phyloP scores from a whole-genome alignment of 2,888 invertebrate genomes.

The Pristionchus japonicus region DNA sequence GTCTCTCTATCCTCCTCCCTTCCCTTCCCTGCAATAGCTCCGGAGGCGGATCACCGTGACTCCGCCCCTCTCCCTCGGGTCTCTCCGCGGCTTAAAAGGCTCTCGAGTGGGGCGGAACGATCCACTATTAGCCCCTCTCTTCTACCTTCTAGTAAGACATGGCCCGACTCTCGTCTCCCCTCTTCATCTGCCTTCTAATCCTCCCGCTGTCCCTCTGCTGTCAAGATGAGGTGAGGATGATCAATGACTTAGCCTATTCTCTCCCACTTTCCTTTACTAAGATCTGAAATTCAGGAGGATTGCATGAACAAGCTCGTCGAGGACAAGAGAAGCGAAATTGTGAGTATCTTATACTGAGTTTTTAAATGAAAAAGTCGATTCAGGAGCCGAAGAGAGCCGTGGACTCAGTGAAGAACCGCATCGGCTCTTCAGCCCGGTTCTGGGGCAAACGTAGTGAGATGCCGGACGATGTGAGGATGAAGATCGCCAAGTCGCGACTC shows the following conservation, averaged over 20 bases:
- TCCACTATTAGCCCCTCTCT: conserved; percentile 26
- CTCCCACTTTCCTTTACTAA: background rate
- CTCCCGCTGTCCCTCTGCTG: background rate
- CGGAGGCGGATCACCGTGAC: conserved; percentile 15
- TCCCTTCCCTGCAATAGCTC: background rate
- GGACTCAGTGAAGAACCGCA: background rate
- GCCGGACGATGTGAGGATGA: background rate
- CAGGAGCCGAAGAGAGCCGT: background rate
- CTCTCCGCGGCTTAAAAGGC: background rate
- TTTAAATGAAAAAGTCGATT: background rate
- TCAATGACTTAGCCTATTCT: background rate
- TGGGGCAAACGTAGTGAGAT: conserved; percentile 43
- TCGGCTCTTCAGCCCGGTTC: conserved; percentile 9
- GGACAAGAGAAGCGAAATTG: background rate
- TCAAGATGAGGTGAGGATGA: background rate
- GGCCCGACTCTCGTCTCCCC: conserved; percentile 2
- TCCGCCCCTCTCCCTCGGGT: conserved; percentile 10
- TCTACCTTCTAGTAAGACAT: background rate
- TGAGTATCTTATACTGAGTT: background rate
- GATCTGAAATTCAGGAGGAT: too few relatives aligned
- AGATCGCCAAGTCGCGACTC: conserved; percentile 22
- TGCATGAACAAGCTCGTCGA: background rate
- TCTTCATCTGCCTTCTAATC: background rate
- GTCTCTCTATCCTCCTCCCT: background rate
- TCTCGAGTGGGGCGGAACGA: background rate